Base-by-base conservation (phyloP, 2,888 invertebrate species). In the Papilio demoleus region DNA sequence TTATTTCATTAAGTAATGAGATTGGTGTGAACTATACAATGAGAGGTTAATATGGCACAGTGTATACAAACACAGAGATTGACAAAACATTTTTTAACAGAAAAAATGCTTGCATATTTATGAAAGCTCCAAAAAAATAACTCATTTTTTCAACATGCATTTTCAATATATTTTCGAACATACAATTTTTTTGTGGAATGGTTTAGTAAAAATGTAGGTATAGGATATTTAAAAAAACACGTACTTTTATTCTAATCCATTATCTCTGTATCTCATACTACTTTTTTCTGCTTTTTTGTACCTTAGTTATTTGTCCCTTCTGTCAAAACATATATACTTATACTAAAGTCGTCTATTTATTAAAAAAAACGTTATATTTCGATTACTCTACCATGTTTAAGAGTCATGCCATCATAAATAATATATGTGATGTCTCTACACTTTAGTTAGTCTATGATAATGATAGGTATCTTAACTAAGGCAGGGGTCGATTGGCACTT, bases 1-100 rank as follows among this genome's bases (percentile, higher is more conserved):
- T 38, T 24, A 27, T 63, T 36, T 31, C 40, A 40, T 24, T 12
- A 17, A 11, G 47, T 63, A 64, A 59, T 64, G 59, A 64, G 27
- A 36, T 47, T 58, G 17, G 17, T 38, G 59, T 24, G 63, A 63
- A 68, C 63, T 36, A 22, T 63, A 56, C 68, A 63, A 68, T 63
- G 63, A 63, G 19, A 68, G 67, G 56, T 61, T 67, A 34, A 62
- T 56, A 34, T 34, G 27, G 14, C 34, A 67, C 67, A 67, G 67
- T 27, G 61, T 36, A 67, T 60, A 47, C 2, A 24, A 5, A 47
- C 12, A 47, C 22, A 22, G n/a, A 65, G 45, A 65, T 9, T 45
- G 3, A 62, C 5, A 2, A 24, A 24, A 47, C 22, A 11, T 27
- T 19, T 14, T 5, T 24, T 50, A 12, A 0, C 24, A 50, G 24